Base-by-base conservation (phyloP, 2,797 vertebrate genomes). In the Anniella stebbinsi region DNA sequence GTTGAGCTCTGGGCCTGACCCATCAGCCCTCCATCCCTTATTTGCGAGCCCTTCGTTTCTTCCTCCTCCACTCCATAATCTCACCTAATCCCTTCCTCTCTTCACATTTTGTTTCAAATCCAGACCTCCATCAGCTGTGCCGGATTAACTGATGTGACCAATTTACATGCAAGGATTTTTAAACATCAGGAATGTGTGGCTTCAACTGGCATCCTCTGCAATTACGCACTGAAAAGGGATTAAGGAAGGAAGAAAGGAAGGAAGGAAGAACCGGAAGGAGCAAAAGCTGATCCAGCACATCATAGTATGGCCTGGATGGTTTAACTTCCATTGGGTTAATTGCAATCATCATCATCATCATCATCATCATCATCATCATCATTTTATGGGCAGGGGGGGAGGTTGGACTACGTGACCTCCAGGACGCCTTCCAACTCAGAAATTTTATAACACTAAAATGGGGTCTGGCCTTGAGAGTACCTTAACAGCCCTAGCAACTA, bases 61-160 rank as follows among this genome's bases (percentile, higher is more conserved):
- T 21, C 76, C 23, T 11, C n/a, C 83, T 13, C 10, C 2, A 8
- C 60, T 60, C 72, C 9, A 36, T 87, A 87, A 87, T 87, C 4
- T 76, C 63, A 57, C 86, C 63, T 80, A 87, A 87, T 87, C 86
- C 78, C 36, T 21, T 21, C 18, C 33, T 21, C 78, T 57, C 76
- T 70, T 51, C 86, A 87, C 76, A 87, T 87, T 87, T 69, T n/a
- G 75, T 80, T 87, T 51, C 75, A 67, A 80, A 87, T 70, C 76
- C 86, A 80, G 86, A 63, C 60, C 86, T 51, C 76, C 76, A 25
- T 38, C 86, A 28, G 76, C 63, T 70, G 80, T 36, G 41, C 86
- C 21, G 86, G 86, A 80, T 87, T 80, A 87, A 80, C 12, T 11
- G 45, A 21, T 45, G 80, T 28, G 86, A 69, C 63, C 76, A 87